A percentile compares a stretch with the other conserved stretches of the same genome.
Evolutionary conservation across 2,113 vertebrate genomes (phyloP).

Genomic region (Hippocampus guttulatus): DNA sequence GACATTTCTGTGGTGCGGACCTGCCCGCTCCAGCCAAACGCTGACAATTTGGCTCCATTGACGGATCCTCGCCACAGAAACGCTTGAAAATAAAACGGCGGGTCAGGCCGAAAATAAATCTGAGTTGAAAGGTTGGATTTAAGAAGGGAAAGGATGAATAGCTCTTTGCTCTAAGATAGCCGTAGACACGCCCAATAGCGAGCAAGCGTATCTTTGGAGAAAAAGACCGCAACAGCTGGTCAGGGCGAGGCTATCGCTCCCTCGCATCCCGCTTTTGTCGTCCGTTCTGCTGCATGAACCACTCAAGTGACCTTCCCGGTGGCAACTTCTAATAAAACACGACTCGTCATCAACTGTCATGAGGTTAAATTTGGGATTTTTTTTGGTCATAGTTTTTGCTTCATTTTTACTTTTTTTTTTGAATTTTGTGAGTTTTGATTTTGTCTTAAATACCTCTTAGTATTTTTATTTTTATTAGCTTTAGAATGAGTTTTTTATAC

Average conservation of each 20-base stretch:
- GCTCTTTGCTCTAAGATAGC: neutral
- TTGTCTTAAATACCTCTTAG: no score
- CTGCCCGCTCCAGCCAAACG: constrained; percentile 7
- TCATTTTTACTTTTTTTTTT: no score
- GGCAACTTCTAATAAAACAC: no score
- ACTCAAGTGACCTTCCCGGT: no score
- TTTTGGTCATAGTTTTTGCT: no score
- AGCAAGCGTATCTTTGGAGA: neutral
- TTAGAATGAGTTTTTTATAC: no score
- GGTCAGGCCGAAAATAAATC: constrained; percentile 20
- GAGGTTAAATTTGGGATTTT: no score
- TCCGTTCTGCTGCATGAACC: constrained; percentile 39
- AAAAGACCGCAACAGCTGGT: constrained; percentile 9
- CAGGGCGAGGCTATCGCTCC: constrained; percentile 26
- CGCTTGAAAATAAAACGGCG: constrained; percentile 25
- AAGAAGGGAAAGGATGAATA: constrained; percentile 5
- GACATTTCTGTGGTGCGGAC: constrained; percentile 5
- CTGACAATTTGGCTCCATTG: constrained; percentile 11
- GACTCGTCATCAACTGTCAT: no score
- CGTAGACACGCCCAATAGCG: neutral
- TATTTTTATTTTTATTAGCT: no score
- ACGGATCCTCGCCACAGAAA: constrained; percentile 17
- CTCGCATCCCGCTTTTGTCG: constrained; percentile 40
- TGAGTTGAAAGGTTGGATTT: neutral
- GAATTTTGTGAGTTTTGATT: no score